phyloP scores from a whole-genome alignment of 2,888 invertebrate genomes.

The Mystacides longicornis region DNA sequence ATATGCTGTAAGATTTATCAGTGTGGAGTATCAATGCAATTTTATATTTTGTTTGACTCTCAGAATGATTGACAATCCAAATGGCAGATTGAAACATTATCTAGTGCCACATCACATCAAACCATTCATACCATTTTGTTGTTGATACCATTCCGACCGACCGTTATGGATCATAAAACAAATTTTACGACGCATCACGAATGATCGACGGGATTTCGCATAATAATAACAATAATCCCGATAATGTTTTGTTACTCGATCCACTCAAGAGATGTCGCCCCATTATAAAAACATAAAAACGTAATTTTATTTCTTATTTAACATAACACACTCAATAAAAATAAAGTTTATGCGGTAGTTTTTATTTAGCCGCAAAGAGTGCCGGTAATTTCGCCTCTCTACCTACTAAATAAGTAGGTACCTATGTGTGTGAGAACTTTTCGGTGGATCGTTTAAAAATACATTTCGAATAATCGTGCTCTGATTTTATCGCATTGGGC shows the following conservation, averaged over 20 bases:
- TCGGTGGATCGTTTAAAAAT: not conserved
- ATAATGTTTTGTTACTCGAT: too few relatives aligned
- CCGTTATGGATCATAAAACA: not conserved
- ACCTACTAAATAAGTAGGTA: too few relatives aligned
- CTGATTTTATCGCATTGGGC: too few relatives aligned
- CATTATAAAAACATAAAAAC: not conserved
- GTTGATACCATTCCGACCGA: not conserved
- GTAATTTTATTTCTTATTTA: slow-evolving; percentile 1
- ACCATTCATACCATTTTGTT: not conserved
- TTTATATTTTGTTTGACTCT: not conserved
- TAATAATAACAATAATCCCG: not conserved
- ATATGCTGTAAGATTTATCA: not conserved
- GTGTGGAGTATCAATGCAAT: too few relatives aligned
- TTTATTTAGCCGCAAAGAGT: too few relatives aligned
- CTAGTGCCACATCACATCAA: not conserved
- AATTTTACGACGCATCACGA: not conserved
- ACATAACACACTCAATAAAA: slow-evolving; percentile 1
- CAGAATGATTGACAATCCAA: not conserved
- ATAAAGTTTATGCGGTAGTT: not conserved
- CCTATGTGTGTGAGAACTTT: not conserved
- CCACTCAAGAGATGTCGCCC: too few relatives aligned
- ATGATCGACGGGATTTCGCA: not conserved
- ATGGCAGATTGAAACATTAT: not conserved
- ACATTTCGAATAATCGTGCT: too few relatives aligned
- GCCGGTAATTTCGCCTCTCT: too few relatives aligned